phyloP scores from a whole-genome alignment of 2,113 vertebrate species.

The Diadophis punctatus region DNA sequence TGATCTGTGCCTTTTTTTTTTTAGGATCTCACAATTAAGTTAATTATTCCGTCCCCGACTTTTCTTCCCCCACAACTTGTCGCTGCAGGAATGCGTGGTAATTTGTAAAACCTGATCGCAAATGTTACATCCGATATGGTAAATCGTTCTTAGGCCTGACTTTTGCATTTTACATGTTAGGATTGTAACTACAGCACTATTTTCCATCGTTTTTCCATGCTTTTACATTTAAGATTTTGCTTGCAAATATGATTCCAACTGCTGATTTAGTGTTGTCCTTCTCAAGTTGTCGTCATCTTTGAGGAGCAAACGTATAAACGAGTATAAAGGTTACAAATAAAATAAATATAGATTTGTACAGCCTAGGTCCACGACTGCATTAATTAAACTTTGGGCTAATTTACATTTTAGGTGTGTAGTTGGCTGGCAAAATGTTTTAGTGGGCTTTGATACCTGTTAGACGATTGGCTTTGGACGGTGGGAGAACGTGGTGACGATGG shows the following conservation, averaged over 20 bases:
- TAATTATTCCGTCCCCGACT: not conserved
- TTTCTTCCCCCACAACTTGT: too few species aligned
- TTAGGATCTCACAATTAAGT: not conserved
- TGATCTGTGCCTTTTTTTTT: not conserved
- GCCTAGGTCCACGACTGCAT: not conserved
- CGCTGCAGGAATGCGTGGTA: not conserved
- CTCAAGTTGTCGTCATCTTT: not conserved
- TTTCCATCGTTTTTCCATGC: not conserved
- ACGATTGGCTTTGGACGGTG: slow-evolving; percentile 76
- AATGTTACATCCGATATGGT: not conserved
- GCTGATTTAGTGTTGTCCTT: not conserved
- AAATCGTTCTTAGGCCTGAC: not conserved
- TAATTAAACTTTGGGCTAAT: not conserved
- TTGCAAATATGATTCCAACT: not conserved
- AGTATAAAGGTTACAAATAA: not conserved
- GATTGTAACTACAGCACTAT: not conserved
- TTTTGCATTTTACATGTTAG: too few species aligned
- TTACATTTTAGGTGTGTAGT: not conserved
- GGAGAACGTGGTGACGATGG: slow-evolving; percentile 71
- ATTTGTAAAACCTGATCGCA: not conserved
- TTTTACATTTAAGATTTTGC: not conserved
- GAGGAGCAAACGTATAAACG: rapidly evolving
- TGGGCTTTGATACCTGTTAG: slow-evolving; percentile 82
- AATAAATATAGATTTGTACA: not conserved
- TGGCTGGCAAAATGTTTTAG: slow-evolving; percentile 7